phyloP scores from a whole-genome alignment of 53 echinoderm and acorn worm species.

The Zoroaster sp. region DNA sequence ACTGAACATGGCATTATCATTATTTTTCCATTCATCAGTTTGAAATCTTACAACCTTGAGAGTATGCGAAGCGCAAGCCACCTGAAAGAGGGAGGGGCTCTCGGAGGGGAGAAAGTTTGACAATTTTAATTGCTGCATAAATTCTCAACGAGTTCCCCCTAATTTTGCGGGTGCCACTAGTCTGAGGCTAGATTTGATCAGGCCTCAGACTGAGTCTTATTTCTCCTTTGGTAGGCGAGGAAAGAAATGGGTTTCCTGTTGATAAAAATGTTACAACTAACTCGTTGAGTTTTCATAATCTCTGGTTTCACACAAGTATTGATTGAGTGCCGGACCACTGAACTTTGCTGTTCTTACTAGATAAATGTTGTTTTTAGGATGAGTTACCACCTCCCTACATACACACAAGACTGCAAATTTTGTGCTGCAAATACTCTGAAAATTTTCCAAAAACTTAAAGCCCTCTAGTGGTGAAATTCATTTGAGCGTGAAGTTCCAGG shows the following conservation, averaged over 20 bases:
- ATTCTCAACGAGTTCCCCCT: background rate
- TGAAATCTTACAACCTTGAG: conserved; percentile 1
- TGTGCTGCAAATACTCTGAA: too few species aligned
- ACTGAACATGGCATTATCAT: background rate
- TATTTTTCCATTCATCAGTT: background rate
- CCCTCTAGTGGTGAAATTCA: too few species aligned
- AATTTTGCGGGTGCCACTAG: conserved; percentile 3
- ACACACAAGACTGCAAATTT: background rate
- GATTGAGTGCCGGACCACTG: conserved; percentile 3
- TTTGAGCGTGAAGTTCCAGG: too few species aligned
- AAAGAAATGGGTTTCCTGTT: conserved; percentile 24
- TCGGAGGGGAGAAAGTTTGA: background rate
- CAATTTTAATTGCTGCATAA: conserved; percentile 11
- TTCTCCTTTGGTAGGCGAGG: background rate
- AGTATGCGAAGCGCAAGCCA: background rate
- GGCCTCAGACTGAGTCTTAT: background rate
- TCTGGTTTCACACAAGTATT: background rate
- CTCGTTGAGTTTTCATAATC: background rate
- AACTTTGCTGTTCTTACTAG: background rate
- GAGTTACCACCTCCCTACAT: too few species aligned
- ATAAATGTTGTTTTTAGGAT: background rate
- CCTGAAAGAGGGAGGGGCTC: conserved; percentile 28
- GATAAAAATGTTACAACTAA: background rate
- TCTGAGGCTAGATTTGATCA: conserved; percentile 16
- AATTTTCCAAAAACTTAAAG: too few species aligned